Conservation (phyloP, 2,888 invertebrate genomes). For the Schizotus pectinicornis region DNA sequence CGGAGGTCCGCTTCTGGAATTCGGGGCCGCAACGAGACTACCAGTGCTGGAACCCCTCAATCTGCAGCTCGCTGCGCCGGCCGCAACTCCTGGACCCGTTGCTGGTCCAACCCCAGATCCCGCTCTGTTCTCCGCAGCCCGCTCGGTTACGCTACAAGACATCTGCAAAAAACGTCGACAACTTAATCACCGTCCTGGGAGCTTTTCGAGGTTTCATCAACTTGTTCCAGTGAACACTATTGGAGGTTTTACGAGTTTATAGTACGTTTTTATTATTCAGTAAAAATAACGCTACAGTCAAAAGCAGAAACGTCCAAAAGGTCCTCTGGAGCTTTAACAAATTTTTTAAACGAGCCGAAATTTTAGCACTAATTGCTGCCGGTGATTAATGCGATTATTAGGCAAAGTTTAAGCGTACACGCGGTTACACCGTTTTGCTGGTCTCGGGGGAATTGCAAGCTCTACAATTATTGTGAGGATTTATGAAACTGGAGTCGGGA, state of each 20-base stretch:
- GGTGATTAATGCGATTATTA: too few relatives aligned
- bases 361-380: too few relatives aligned
- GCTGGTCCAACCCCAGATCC: conserved; percentile 52
- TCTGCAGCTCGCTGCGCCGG: conserved; percentile 52
- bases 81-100: conserved; percentile 36
- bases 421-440: too few relatives aligned
- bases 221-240: conserved; percentile 15
- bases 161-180: conserved; percentile 55
- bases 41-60: conserved; percentile 56
- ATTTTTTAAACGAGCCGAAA: too few relatives aligned
- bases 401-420: too few relatives aligned
- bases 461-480: too few relatives aligned
- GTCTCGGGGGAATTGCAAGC: too few relatives aligned
- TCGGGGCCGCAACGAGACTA: conserved; percentile 52
- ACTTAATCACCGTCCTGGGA: too few relatives aligned
- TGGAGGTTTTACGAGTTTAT: conserved; percentile 18
- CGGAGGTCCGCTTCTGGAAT: conserved; percentile 51
- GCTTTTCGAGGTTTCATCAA: background rate
- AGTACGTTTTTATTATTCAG: conserved; percentile 22
- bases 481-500: too few relatives aligned
- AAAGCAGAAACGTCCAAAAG: conserved; percentile 3
- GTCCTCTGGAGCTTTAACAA: background rate
- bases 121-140: conserved; percentile 56
- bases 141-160: conserved; percentile 66
- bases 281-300: conserved; percentile 21